Evolutionary conservation across 1,140 invertebrate species (phyloP), one percentile per base, ranked within the genome.

Genomic region (Kradibia gibbosae): DNA sequence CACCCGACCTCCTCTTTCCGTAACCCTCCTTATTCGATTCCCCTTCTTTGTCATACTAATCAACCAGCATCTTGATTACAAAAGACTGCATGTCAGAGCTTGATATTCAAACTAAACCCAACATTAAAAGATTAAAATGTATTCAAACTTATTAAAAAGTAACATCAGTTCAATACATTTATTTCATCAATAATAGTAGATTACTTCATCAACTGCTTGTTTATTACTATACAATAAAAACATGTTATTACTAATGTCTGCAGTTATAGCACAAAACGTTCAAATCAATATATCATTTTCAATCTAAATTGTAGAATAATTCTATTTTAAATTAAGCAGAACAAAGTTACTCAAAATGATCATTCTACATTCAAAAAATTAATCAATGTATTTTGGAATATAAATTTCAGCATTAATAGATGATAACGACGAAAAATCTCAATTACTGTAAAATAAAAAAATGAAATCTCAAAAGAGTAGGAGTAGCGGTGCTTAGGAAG

Each of bases 81-180:
- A n/a, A 10, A 62, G 75, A 31, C 53, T 22, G 57, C 62, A 45
- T 50, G 45, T 53, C 25, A 45, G 67, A 39, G 67, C 36, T 65
- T 4, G 55, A 57, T 10, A 36, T 34, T 10, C 39, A 31, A 39
- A 70, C n/a, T 13, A 22, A 4, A 11, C 42, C 45, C 0, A 31
- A 15, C 71, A 45, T 17, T 22, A 3, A 28, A 57, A 57, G 28
- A 57, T 25, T 5, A 57, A 57, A 57, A 25, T 57, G 25, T 28
- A 25, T 13, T 5, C 28, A 57, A 28, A 15, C n/a, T 57, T 28
- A 28, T 57, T 57, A 57, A 25, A 57, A 57, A 57, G 5, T 25
- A 48, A 28, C 2, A 48, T 8, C 7, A 48, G 15, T 53, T 20
- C 15, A 22, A 17, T 3, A 53, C 15, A 20, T 53, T 53, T 22